Conservation (phyloP, 30 jellyfish, hydroid and myxozoan species). For the Aurelia aurita region DNA sequence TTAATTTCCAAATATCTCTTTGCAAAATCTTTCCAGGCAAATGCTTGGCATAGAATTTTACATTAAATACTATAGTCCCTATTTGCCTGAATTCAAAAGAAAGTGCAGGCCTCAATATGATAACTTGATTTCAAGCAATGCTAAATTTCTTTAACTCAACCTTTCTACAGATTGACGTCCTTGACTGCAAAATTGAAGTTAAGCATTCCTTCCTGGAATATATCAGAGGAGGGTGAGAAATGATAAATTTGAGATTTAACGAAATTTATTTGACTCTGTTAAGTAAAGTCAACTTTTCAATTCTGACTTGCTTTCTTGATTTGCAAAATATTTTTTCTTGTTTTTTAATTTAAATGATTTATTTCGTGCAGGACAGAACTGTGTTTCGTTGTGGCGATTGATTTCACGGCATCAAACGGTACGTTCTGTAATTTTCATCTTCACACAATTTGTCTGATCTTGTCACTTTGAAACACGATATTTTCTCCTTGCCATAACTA, state of each 20-base stretch:
- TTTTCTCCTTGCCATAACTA: not conserved
- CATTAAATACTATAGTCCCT: too few species aligned
- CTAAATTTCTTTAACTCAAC: not conserved
- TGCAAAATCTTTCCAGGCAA: not conserved
- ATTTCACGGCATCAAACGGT: constrained; percentile 95
- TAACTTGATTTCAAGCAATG: not conserved
- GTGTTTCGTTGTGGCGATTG: constrained; percentile 84
- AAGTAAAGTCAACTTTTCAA: too few species aligned
- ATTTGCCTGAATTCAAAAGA: too few species aligned
- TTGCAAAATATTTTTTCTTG: too few species aligned
- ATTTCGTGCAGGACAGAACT: constrained; percentile 64
- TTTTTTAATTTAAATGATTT: not conserved
- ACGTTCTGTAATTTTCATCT: not conserved
- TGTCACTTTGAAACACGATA: not conserved
- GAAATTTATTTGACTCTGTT: too few species aligned
- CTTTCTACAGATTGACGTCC: constrained; percentile 55
- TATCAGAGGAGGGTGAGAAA: constrained; percentile 76
- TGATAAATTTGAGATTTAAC: too few species aligned
- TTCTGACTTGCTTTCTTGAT: too few species aligned
- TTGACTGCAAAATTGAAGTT: constrained; percentile 59
- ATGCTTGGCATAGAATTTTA: not conserved
- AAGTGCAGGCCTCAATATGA: not conserved
- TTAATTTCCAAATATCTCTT: not conserved
- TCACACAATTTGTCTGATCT: not conserved
- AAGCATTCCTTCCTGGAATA: constrained; percentile 76